Percentiles rank a stretch among this genome's conserved stretches.
Conservation (phyloP, 2,113 vertebrate species). For the Benitochromis conjunctus region DNA sequence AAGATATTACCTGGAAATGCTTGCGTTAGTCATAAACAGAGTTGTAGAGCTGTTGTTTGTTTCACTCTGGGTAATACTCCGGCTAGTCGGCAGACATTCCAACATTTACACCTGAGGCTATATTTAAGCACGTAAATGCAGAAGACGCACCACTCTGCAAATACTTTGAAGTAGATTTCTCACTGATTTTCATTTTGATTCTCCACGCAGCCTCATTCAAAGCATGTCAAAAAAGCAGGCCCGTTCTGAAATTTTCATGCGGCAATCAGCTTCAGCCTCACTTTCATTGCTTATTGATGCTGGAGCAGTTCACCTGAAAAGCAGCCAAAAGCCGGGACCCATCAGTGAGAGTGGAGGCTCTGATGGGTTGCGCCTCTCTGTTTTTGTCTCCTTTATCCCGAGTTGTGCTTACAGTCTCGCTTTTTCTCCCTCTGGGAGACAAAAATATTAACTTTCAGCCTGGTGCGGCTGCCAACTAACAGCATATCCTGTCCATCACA, state of each 20-base stretch:
- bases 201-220: neutral
- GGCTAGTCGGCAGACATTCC: neutral
- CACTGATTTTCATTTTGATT: neutral
- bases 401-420: conserved; percentile 25
- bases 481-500: conserved; percentile 30
- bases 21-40: neutral
- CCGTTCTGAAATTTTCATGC: neutral
- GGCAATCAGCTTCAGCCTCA: neutral
- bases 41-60: neutral
- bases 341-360: conserved; percentile 35
- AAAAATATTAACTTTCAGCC: conserved; percentile 43
- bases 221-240: neutral
- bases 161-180: neutral
- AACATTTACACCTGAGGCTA: neutral
- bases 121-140: neutral
- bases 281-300: conserved; percentile 15
- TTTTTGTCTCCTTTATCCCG: conserved; percentile 29
- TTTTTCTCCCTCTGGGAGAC: neutral
- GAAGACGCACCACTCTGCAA: neutral
- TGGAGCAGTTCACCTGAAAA: conserved; percentile 25
- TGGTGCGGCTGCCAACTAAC: conserved; percentile 20
- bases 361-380: conserved; percentile 13
- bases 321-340: conserved; percentile 40
- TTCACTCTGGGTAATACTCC: neutral
- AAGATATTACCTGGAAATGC: neutral